Conservation (phyloP, 2,888 invertebrate genomes). For the Caenorhabditis sp. region DNA sequence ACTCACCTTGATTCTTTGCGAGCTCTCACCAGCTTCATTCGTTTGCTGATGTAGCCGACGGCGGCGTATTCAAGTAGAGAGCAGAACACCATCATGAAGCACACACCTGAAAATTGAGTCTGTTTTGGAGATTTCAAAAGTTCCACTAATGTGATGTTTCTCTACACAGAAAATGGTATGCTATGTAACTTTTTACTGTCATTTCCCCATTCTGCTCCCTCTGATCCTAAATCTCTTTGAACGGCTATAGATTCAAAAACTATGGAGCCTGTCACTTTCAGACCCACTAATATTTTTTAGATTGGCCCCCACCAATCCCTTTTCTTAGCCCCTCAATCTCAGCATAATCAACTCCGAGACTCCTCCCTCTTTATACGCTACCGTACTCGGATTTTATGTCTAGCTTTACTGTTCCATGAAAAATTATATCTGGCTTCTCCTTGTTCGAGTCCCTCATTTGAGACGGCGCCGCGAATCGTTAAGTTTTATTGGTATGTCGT, state of each 20-base stretch:
- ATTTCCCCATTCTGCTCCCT: no score
- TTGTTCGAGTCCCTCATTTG: slow-evolving; percentile 16
- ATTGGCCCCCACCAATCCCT: neutral
- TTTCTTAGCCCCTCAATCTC: neutral
- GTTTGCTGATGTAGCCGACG: slow-evolving; percentile 96
- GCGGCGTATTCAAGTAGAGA: slow-evolving; percentile 97
- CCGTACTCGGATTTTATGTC: neutral
- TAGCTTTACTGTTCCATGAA: neutral
- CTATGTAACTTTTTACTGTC: no score
- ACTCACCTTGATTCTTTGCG: slow-evolving; percentile 67
- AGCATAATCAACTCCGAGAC: neutral
- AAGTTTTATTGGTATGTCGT: slow-evolving; percentile 49
- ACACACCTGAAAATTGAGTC: slow-evolving; percentile 84
- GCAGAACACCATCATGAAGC: slow-evolving; percentile 99
- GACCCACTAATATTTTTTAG: no score
- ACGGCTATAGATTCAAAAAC: no score
- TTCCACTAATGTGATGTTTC: no score
- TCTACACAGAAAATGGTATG: no score
- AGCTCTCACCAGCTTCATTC: slow-evolving; percentile 71
- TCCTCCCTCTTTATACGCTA: neutral
- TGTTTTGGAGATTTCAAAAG: no score
- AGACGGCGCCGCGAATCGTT: slow-evolving; percentile 25
- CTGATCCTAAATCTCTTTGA: no score
- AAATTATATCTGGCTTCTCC: slow-evolving; percentile 3
- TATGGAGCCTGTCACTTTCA: no score